Conservation (phyloP, 2,113 vertebrate genomes). For the Oceanites oceanicus region DNA sequence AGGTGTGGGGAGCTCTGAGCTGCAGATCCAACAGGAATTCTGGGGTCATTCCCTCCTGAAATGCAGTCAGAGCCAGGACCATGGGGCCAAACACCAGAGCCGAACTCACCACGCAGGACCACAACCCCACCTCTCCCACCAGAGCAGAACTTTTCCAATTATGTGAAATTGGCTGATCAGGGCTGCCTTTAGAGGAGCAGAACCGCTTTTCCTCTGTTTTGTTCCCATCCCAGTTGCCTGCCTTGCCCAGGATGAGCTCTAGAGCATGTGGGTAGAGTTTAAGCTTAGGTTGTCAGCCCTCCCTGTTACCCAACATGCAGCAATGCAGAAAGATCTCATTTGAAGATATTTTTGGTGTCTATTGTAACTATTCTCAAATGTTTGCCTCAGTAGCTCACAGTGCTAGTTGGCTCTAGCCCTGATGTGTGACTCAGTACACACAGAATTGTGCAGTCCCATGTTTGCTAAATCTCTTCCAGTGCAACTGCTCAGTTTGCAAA, state of each 20-base stretch:
- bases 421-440: slow-evolving; percentile 57
- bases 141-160: not conserved
- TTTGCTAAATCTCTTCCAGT: slow-evolving; percentile 58
- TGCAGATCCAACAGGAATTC: not conserved
- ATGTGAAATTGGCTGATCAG: not conserved
- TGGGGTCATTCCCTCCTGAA: not conserved
- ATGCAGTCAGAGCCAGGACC: not conserved
- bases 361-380: slow-evolving; percentile 57
- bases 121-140: not conserved
- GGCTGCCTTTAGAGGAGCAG: not conserved
- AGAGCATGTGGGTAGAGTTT: slow-evolving; percentile 11
- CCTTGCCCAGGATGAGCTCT: not conserved
- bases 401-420: slow-evolving; percentile 48
- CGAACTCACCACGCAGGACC: not conserved
- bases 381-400: slow-evolving; percentile 57
- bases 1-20: not conserved
- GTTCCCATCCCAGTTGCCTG: not conserved
- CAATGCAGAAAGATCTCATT: slow-evolving; percentile 54
- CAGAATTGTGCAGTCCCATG: slow-evolving; percentile 18
- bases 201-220: not conserved
- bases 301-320: slow-evolving; percentile 31
- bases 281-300: slow-evolving; percentile 15
- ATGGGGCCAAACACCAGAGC: not conserved
- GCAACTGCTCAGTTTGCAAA: slow-evolving; percentile 66
- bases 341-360: slow-evolving; percentile 64